These are phyloP conservation scores for Adelognathus sp. DNA, from an alignment of 2,888 invertebrate species.

Conservation along the genomic window DNA sequence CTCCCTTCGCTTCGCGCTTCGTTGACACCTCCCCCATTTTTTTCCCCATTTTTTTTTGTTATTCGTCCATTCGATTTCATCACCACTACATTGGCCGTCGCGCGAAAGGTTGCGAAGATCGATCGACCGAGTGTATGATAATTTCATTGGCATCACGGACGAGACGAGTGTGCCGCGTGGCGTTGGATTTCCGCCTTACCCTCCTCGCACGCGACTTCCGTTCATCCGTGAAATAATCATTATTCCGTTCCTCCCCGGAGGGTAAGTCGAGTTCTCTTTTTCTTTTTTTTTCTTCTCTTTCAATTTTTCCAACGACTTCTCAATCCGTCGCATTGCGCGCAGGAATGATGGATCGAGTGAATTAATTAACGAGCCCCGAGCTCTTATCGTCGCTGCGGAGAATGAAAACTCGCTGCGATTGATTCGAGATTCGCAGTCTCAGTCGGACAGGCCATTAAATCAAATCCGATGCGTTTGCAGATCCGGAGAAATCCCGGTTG, in stretches of 20 bases:
- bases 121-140: constrained; percentile 40
- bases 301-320: not conserved
- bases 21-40: constrained; percentile 9
- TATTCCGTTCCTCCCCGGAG: not conserved
- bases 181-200: too few species aligned
- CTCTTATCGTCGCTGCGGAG: not conserved
- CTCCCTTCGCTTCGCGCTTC: constrained; percentile 22
- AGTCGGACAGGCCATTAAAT: not conserved
- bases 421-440: constrained; percentile 65
- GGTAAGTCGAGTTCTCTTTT: not conserved
- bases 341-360: constrained; percentile 24
- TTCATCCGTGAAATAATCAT: constrained; percentile 15
- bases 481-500: not conserved
- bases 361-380: not conserved
- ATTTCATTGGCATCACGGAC: constrained; percentile 42
- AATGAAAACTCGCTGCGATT: constrained; percentile 60
- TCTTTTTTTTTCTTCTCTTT: not conserved
- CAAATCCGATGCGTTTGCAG: not conserved
- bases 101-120: not conserved
- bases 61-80: constrained; percentile 4
- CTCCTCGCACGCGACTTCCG: not conserved
- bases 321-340: constrained; percentile 1
- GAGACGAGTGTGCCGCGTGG: not conserved
- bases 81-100: not conserved
- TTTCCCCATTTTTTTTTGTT: constrained; percentile 1